Evolutionary conservation across 1,140 invertebrate species (phyloP).

Genomic region (Rhynchophorus ferrugineus): DNA sequence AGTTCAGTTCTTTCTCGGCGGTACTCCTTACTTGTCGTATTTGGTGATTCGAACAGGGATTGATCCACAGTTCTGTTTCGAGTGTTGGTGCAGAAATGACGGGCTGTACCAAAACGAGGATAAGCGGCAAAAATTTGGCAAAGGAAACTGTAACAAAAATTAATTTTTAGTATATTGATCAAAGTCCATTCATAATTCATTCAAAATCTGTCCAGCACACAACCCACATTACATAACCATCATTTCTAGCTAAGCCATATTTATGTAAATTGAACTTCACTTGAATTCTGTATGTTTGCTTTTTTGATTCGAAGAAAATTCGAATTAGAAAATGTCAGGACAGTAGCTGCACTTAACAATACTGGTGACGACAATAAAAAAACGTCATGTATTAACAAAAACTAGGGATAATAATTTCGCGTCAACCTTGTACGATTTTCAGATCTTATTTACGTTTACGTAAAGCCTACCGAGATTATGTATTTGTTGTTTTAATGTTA

Average conservation of each 20-base stretch:
- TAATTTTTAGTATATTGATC: background rate
- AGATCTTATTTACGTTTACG: too few relatives aligned
- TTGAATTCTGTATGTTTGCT: background rate
- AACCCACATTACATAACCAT: background rate
- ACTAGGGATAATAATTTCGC: too few relatives aligned
- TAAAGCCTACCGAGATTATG: too few relatives aligned
- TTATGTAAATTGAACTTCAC: too few relatives aligned
- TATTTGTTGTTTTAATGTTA: too few relatives aligned
- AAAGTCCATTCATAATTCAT: background rate
- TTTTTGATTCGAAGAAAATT: background rate
- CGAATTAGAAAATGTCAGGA: background rate
- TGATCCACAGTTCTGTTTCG: conserved; percentile 19
- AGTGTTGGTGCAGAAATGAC: conserved; percentile 5
- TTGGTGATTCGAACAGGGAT: conserved; percentile 17
- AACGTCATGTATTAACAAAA: too few relatives aligned
- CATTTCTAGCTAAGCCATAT: background rate
- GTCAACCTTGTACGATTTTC: too few relatives aligned
- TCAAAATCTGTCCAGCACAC: background rate
- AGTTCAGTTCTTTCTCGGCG: conserved; percentile 19
- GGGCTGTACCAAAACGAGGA: conserved; percentile 12
- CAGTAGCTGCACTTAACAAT: background rate
- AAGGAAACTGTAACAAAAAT: conserved; percentile 15
- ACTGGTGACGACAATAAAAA: too few relatives aligned
- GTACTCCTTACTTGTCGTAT: conserved; percentile 23
- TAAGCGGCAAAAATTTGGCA: conserved; percentile 9